Conservation (phyloP, 2,797 vertebrate genomes). For the Rhinella marina region DNA sequence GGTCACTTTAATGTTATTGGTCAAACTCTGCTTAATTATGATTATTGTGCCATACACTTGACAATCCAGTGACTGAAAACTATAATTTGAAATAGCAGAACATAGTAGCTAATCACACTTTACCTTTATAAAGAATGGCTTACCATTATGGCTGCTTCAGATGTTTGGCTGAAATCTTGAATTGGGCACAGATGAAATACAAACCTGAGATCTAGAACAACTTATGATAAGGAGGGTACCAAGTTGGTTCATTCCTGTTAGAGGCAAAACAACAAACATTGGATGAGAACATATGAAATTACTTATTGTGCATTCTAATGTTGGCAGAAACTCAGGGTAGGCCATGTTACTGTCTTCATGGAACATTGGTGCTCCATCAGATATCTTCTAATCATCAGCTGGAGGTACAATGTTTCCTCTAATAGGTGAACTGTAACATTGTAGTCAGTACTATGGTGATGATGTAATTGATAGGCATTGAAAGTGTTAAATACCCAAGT, state of each 20-base stretch:
- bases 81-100: no score
- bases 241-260: background rate
- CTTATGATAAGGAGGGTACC: background rate
- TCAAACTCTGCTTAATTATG: no score
- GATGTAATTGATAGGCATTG: background rate
- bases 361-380: background rate
- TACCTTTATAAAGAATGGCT: background rate
- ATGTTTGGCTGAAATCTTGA: background rate
- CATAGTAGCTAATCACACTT: background rate
- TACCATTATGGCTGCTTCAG: background rate
- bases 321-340: background rate
- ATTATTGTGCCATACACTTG: no score
- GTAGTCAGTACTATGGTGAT: background rate
- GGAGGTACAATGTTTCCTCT: background rate
- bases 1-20: no score
- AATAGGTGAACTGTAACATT: background rate
- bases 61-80: no score
- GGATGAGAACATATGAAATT: background rate
- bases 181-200: background rate
- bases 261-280: background rate
- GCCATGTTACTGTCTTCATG: slow-evolving; percentile 2
- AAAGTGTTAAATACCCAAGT: slow-evolving; percentile 34
- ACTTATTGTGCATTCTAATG: background rate
- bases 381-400: slow-evolving; percentile 16
- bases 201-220: background rate